Percentiles rank a stretch among this genome's conserved stretches.
These are phyloP conservation scores for Cecropterus lyciades DNA, from an alignment of 1,140 invertebrate species.

Conservation along the genomic window DNA sequence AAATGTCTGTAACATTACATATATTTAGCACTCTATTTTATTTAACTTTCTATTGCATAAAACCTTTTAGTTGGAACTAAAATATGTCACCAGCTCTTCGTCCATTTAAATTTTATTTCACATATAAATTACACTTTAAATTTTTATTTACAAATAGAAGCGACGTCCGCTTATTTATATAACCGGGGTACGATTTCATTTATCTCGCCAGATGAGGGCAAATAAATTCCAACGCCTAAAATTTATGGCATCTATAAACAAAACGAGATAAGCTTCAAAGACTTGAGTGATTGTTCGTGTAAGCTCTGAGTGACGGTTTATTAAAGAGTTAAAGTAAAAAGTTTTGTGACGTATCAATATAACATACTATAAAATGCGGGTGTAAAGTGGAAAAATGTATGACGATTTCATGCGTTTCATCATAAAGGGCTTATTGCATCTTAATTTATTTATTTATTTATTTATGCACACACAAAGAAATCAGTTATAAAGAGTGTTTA, in stretches of 20 bases:
- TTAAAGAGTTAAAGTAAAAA: slow-evolving; percentile 23
- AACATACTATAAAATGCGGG: slow-evolving; percentile 9
- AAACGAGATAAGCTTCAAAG: slow-evolving; percentile 38
- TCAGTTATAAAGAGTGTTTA: too few relatives aligned
- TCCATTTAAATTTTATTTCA: slow-evolving; percentile 1
- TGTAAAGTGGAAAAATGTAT: slow-evolving; percentile 20
- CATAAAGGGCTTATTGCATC: too few relatives aligned
- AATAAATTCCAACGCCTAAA: slow-evolving; percentile 33
- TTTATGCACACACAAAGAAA: too few relatives aligned
- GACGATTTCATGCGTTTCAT: not conserved
- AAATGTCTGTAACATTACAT: too few relatives aligned
- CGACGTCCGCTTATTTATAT: slow-evolving; percentile 18
- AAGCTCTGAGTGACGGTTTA: slow-evolving; percentile 20
- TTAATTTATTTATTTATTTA: too few relatives aligned
- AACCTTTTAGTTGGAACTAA: too few relatives aligned
- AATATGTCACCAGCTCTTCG: too few relatives aligned
- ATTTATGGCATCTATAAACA: slow-evolving; percentile 40
- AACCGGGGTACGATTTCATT: slow-evolving; percentile 14
- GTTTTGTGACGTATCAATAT: slow-evolving; percentile 10
- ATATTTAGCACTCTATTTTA: too few relatives aligned
- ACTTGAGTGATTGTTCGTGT: slow-evolving; percentile 31
- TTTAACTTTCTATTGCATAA: too few relatives aligned
- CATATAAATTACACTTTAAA: not conserved
- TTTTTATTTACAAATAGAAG: slow-evolving; percentile 4
- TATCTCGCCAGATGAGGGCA: slow-evolving; percentile 20